Conservation (phyloP, 2,888 invertebrate species). For the Cabera pusaria region DNA sequence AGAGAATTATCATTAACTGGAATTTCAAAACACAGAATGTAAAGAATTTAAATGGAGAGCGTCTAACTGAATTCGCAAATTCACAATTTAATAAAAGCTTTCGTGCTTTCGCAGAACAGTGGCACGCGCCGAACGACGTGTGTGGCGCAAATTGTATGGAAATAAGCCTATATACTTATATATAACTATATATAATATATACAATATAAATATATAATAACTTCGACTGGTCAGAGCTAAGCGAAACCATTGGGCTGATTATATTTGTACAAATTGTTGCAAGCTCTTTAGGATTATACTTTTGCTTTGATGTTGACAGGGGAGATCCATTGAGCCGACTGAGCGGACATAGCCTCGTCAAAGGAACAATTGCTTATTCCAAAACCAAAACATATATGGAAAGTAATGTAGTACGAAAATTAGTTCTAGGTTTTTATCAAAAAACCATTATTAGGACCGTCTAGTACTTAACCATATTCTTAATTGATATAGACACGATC, state of each 20-base stretch:
- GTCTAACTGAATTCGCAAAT: constrained; percentile 28
- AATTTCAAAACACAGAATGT: constrained; percentile 17
- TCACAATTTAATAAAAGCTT: constrained; percentile 37
- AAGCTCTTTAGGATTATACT: constrained; percentile 6
- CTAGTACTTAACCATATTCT: too few relatives aligned
- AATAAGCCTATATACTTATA: constrained; percentile 58
- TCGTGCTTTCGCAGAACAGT: constrained; percentile 45
- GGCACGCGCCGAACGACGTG: constrained; percentile 58
- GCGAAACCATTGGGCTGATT: constrained; percentile 26
- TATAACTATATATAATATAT: too few relatives aligned
- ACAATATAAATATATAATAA: too few relatives aligned
- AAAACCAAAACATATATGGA: too few relatives aligned
- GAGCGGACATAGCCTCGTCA: too few relatives aligned
- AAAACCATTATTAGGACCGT: too few relatives aligned
- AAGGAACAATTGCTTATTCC: too few relatives aligned
- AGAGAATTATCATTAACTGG: constrained; percentile 9
- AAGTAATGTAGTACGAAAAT: too few relatives aligned
- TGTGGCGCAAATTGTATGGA: constrained; percentile 75
- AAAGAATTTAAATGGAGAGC: constrained; percentile 32
- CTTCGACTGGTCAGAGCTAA: constrained; percentile 46
- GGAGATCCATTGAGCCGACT: not conserved
- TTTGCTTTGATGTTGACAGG: constrained; percentile 14
- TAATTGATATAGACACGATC: too few relatives aligned
- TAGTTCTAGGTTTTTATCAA: too few relatives aligned
- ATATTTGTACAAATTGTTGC: constrained; percentile 35